phyloP scores from a whole-genome alignment of 2,888 invertebrate species.

The Drosophila pseudotakahashii region DNA sequence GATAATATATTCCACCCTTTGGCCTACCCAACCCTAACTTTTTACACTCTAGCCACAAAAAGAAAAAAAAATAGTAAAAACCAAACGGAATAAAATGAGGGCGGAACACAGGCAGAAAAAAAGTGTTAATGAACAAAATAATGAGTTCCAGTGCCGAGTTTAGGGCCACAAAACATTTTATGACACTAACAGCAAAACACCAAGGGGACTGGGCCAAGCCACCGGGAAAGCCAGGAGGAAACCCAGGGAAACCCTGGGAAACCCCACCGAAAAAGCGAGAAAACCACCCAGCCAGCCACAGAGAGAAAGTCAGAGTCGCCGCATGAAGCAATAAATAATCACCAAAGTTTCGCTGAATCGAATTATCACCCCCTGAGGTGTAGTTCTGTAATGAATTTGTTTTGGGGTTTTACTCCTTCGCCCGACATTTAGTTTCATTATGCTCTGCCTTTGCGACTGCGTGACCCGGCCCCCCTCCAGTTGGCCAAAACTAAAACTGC shows the following conservation, averaged over 20 bases:
- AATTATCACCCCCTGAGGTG: conserved; percentile 79
- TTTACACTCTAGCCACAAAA: conserved; percentile 11
- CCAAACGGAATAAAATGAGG: conserved; percentile 16
- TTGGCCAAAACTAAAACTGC: conserved; percentile 30
- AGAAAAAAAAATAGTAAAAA: conserved; percentile 28
- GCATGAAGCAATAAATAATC: conserved; percentile 79
- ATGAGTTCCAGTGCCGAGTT: conserved; percentile 75
- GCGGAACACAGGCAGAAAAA: conserved; percentile 39
- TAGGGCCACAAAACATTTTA: conserved; percentile 74
- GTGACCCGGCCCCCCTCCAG: conserved; percentile 58
- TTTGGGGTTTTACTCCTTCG: conserved; percentile 60
- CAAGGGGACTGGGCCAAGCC: conserved; percentile 50
- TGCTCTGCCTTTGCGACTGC: conserved; percentile 70
- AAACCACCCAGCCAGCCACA: conserved; percentile 8
- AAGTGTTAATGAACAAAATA: conserved; percentile 78
- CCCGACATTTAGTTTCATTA: conserved; percentile 77
- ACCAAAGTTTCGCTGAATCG: conserved; percentile 79
- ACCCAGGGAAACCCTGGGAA: background rate
- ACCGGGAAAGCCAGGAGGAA: conserved; percentile 6
- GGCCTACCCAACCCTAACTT: conserved; percentile 13
- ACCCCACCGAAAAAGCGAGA: background rate
- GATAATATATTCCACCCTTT: conserved; percentile 18
- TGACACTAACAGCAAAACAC: conserved; percentile 76
- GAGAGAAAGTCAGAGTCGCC: conserved; percentile 51
- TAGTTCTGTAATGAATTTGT: conserved; percentile 80